phyloP scores from a whole-genome alignment of 53 echinoderm and acorn worm species.

The Astropecten irregularis region DNA sequence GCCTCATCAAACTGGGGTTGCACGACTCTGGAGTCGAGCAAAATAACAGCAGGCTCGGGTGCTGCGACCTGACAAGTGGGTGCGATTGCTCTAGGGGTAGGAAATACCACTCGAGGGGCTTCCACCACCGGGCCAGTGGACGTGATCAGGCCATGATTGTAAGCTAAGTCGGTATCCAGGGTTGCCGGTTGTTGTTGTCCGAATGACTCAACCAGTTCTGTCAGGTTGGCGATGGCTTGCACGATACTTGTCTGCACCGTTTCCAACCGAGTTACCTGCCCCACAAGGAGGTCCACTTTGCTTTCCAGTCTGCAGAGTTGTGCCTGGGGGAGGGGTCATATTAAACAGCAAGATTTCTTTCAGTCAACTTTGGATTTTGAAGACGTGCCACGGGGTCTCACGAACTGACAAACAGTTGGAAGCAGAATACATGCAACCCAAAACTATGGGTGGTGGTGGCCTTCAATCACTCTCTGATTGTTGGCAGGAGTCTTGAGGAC shows the following conservation, averaged over 20 bases:
- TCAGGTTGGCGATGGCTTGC: not conserved
- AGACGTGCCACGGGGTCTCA: too few relatives aligned
- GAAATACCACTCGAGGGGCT: not conserved
- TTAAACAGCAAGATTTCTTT: conserved; percentile 41
- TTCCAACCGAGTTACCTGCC: conserved; percentile 27
- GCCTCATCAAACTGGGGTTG: too few relatives aligned
- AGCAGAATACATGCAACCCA: too few relatives aligned
- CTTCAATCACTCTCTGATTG: too few relatives aligned
- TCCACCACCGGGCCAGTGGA: too few relatives aligned
- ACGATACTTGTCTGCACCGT: conserved; percentile 17
- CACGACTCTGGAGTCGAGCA: not conserved
- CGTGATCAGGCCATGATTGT: too few relatives aligned
- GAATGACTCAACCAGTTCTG: conserved; percentile 1
- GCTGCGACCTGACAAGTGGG: not conserved
- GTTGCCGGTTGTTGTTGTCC: not conserved
- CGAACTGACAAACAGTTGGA: too few relatives aligned
- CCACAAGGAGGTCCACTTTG: conserved; percentile 25
- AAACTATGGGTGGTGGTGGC: too few relatives aligned
- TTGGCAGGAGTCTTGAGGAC: too few relatives aligned
- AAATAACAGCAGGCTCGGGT: not conserved
- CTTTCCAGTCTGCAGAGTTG: conserved; percentile 31
- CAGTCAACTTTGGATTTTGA: conserved; percentile 29
- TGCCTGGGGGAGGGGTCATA: conserved; percentile 36
- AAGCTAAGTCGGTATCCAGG: not conserved
- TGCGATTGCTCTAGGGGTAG: not conserved